These are phyloP conservation scores for Diorhabda sublineata DNA, from an alignment of 1,140 invertebrate species.

Conservation along the genomic window DNA sequence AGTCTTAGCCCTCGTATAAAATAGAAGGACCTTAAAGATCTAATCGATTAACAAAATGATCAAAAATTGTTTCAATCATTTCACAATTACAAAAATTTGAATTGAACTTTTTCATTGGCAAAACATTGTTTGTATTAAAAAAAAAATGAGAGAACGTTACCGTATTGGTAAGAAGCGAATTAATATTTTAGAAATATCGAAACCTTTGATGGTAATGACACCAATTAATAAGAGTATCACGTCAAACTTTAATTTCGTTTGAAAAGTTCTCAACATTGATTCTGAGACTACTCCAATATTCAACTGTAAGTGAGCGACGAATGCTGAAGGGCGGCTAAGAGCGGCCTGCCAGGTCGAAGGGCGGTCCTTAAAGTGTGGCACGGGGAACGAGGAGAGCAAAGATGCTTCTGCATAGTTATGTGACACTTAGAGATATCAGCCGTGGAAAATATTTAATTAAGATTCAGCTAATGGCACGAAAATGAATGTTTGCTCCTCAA, in stretches of 20 bases:
- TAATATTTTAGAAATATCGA: background rate
- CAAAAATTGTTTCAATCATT: no score
- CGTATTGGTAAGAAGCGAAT: no score
- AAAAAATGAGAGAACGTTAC: no score
- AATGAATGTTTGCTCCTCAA: constrained; percentile 40
- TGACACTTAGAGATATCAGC: constrained; percentile 45
- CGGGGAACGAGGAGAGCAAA: constrained; percentile 8
- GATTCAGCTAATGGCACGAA: constrained; percentile 43
- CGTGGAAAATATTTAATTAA: constrained; percentile 46
- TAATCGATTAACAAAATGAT: no score
- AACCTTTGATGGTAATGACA: background rate
- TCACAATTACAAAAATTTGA: no score
- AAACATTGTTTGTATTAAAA: no score
- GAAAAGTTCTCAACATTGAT: constrained; percentile 12
- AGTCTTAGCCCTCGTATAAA: no score
- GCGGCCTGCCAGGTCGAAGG: background rate
- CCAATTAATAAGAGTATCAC: constrained; percentile 8
- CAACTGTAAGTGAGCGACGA: constrained; percentile 6
- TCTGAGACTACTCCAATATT: constrained; percentile 14
- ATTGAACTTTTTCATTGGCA: no score
- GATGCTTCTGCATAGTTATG: constrained; percentile 42
- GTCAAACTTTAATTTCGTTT: constrained; percentile 9
- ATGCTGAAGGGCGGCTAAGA: background rate
- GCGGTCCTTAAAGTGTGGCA: constrained; percentile 8
- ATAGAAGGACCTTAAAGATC: no score